phyloP scores from a whole-genome alignment of 53 echinoderm and acorn worm species.

The Echinarachnius parma region DNA sequence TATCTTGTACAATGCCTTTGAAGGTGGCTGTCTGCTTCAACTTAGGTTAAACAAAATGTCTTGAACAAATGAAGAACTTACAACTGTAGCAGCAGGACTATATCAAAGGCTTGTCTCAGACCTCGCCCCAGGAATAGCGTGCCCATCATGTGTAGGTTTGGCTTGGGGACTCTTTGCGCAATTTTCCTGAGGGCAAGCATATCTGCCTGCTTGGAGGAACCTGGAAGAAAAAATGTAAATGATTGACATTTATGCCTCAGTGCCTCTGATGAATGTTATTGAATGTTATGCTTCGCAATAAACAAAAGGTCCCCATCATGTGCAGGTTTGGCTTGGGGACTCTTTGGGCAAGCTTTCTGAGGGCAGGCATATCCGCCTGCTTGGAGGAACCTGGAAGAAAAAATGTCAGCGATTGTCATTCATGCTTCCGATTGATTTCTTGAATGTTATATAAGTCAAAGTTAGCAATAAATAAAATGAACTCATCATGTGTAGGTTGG shows the following conservation, averaged over 20 bases:
- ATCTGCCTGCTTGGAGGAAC: slow-evolving; percentile 36
- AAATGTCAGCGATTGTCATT: not conserved
- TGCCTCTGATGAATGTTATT: no score
- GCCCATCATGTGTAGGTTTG: slow-evolving; percentile 92
- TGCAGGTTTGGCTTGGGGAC: slow-evolving; percentile 84
- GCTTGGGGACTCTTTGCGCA: slow-evolving; percentile 51
- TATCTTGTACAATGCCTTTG: no score
- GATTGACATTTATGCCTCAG: not conserved
- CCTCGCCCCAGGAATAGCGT: slow-evolving; percentile 70
- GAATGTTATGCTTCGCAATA: slow-evolving; percentile 51
- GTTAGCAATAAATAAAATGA: slow-evolving; percentile 65
- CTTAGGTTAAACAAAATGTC: no score
- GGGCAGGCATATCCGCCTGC: slow-evolving; percentile 31
- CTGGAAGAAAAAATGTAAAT: slow-evolving; percentile 4
- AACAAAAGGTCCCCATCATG: slow-evolving; percentile 76
- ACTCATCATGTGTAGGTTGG: slow-evolving; percentile 90
- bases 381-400: slow-evolving; percentile 38
- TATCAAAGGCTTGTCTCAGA: slow-evolving; percentile 75
- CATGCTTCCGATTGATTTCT: no score
- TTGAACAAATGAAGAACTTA: no score
- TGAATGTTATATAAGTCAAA: no score
- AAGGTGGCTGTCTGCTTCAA: no score
- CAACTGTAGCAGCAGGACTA: slow-evolving; percentile 81
- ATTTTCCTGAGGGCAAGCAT: slow-evolving; percentile 42
- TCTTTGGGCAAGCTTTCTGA: slow-evolving; percentile 37